These are phyloP conservation scores for Stenodema calcarata DNA, from an alignment of 2,888 invertebrate species.

Conservation along the genomic window DNA sequence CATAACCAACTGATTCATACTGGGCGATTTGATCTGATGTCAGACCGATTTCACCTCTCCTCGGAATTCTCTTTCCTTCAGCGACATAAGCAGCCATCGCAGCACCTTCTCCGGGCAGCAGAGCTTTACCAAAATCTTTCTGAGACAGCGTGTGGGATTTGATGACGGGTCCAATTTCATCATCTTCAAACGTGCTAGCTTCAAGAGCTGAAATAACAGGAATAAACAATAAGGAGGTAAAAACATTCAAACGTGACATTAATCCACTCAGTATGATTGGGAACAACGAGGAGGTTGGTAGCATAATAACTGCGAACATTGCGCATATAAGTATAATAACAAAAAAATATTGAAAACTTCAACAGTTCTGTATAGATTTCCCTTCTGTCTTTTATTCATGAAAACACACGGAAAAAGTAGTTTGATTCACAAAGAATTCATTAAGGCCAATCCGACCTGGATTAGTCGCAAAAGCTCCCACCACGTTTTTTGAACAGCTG, in stretches of 20 bases:
- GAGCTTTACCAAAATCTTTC: slow-evolving; percentile 88
- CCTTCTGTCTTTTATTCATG: too few relatives aligned
- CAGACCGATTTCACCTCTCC: slow-evolving; percentile 97
- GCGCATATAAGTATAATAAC: background rate
- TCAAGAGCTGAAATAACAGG: slow-evolving; percentile 9
- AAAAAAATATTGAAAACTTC: too few relatives aligned
- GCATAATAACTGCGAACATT: background rate
- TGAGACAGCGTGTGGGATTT: slow-evolving; percentile 75
- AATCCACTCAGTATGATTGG: too few relatives aligned
- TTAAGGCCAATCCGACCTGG: too few relatives aligned
- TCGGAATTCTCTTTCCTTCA: slow-evolving; percentile 96
- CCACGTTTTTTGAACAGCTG: too few relatives aligned
- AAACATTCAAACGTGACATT: too few relatives aligned
- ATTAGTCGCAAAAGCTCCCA: too few relatives aligned
- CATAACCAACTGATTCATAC: slow-evolving; percentile 93
- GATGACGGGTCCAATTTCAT: slow-evolving; percentile 71
- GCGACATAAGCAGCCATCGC: slow-evolving; percentile 99
- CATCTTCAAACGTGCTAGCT: slow-evolving; percentile 63
- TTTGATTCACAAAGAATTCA: too few relatives aligned
- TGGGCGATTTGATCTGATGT: slow-evolving; percentile 92
- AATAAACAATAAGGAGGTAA: background rate
- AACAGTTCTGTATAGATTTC: too few relatives aligned
- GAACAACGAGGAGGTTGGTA: background rate
- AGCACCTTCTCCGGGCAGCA: slow-evolving; percentile 96
- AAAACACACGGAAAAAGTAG: too few relatives aligned